Percentiles rank a stretch among this genome's conserved stretches.
phyloP scores from a whole-genome alignment of 2,888 invertebrate genomes.

The Mimachlamys varia region DNA sequence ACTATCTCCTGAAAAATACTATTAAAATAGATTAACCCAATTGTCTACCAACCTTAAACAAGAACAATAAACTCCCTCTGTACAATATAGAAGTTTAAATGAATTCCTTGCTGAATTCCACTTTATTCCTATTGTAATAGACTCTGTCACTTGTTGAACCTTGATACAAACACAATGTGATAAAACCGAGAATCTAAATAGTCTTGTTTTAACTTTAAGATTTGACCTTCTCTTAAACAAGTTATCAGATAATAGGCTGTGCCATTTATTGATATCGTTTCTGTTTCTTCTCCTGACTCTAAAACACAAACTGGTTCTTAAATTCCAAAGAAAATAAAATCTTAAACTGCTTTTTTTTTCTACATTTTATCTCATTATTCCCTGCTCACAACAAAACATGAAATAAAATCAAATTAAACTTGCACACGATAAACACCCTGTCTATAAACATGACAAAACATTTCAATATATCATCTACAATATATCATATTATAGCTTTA shows the following conservation, averaged over 20 bases:
- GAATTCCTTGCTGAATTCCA: neutral
- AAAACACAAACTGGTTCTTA: neutral
- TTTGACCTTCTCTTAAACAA: neutral
- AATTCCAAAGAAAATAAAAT: neutral
- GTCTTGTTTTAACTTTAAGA: neutral
- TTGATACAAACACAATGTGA: slow-evolving; percentile 25
- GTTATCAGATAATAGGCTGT: neutral
- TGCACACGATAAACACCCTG: neutral
- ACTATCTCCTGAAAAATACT: neutral
- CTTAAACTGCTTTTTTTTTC: neutral
- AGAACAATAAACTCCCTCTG: neutral
- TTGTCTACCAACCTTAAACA: neutral
- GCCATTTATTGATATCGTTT: neutral
- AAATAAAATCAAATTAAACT: neutral
- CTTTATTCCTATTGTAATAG: neutral
- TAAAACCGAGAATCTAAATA: neutral
- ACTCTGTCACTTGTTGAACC: slow-evolving; percentile 2
- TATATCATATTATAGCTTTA: neutral
- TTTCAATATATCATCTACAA: neutral
- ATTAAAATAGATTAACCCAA: neutral
- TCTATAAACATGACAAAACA: neutral
- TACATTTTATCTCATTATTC: neutral
- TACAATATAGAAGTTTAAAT: neutral
- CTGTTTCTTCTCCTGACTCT: neutral
- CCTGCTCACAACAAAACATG: neutral